Evolutionary conservation across 2,113 vertebrate genomes (phyloP), one percentile per base, ranked within the genome.

Genomic region (Acanthochromis polyacanthus): DNA sequence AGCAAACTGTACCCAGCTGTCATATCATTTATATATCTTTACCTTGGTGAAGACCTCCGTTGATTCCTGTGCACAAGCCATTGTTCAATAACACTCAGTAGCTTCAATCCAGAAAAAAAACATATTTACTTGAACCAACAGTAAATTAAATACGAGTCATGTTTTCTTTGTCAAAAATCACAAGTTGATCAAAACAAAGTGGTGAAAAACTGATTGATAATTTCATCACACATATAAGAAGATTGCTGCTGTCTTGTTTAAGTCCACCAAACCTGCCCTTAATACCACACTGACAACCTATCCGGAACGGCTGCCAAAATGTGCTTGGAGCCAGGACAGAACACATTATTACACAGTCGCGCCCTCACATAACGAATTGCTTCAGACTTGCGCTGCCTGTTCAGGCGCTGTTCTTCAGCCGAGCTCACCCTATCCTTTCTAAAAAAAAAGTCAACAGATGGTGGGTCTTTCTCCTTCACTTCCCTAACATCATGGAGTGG

Each of bases 371-470:
- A 77, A 79, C 12, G 1, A 57, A 85, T 84, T 50, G 60, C 66
- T 50, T 87, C 57, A 82, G 80, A 78, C 66, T 83, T 78, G 23
- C 50, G 36, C 38, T 71, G 61, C 51, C 62, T 80, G 59, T 58
- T 53, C 17, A 46, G 57, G 51, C 28, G 50, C 62, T 64, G 56
- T 66, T 64, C 48, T 81, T 60, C 38, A 69, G 46, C 64, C 15
- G 19, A 71, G 80, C 68, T 66, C 2, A 7, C 51, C 7, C 56
- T 76, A 46, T 81, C 25, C 65, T 61, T 72, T 81, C 61, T 64
- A 36, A 36, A 36, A 36, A 36, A 8, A 86, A 84, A 72, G 40
- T 73, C 73, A 86, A 71, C 86, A 90, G 84, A 86, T 83, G 85
- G 57, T 58, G 11, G 53, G 64, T 61, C 58, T 89, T 87, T 86